Evolutionary conservation across 2,888 invertebrate genomes (phyloP).

Genomic region (Nudaria mundana): DNA sequence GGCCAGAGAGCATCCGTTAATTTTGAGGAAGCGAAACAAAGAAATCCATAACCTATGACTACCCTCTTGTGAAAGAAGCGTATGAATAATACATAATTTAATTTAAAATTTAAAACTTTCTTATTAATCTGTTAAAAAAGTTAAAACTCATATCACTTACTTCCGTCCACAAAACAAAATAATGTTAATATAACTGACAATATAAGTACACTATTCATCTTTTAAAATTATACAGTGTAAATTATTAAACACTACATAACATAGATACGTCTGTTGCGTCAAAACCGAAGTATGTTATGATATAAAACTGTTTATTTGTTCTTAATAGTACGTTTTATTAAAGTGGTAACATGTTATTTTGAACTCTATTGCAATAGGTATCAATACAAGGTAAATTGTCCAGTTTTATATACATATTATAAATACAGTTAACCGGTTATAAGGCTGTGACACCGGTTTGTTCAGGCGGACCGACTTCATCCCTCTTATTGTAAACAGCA

Average conservation of each 20-base stretch:
- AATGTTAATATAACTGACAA: neutral
- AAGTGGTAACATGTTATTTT: neutral
- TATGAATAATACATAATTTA: no score
- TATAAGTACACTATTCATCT: constrained; percentile 3
- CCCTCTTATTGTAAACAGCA: no score
- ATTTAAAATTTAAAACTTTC: no score
- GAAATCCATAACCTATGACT: no score
- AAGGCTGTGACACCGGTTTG: neutral
- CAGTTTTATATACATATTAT: neutral
- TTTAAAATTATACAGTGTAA: constrained; percentile 2
- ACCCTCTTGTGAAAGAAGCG: no score
- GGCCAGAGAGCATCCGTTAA: no score
- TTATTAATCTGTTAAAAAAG: no score
- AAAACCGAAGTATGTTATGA: neutral
- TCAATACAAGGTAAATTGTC: neutral
- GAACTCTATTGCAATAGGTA: neutral
- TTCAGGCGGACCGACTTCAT: no score
- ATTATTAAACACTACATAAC: neutral
- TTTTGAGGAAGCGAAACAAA: no score
- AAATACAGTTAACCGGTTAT: no score
- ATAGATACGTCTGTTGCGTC: constrained; percentile 1
- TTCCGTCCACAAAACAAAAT: constrained; percentile 29
- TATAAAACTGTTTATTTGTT: neutral
- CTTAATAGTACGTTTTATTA: neutral
- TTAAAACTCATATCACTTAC: no score